Evolutionary conservation across 2,888 invertebrate genomes (phyloP), one percentile per base, ranked within the genome.

Genomic region (Limnephilus lunatus): DNA sequence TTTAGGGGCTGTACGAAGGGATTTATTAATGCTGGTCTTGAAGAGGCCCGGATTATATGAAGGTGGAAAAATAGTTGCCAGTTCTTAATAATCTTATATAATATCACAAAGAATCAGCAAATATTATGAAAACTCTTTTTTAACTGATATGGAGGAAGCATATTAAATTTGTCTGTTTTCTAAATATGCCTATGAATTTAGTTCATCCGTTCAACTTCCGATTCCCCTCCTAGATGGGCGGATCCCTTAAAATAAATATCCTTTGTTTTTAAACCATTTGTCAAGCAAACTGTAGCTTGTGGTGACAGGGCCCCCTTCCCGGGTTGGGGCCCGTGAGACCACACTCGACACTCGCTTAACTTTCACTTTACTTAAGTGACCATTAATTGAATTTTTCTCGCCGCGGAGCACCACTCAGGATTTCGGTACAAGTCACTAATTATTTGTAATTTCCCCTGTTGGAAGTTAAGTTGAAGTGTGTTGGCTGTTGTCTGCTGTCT

Each of bases 211-310:
- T 82, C 32, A 82, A 81, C n/a, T 31, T 39, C 35, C n/a, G 85
- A 30, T 86, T 86, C 44, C 44, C 85, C 44, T 48, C 53, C 14
- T 68, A 68, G 68, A 68, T 30, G 53, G 68, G 87, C 31, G 87
- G 87, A 31, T 31, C 53, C 53, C 68, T 32, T 48, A 53, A 68
- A 53, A 87, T 87, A 87, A 92, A 90, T 82, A 90, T 44, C 83
- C 89, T 44, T 85, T 90, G 87, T 90, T 81, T 90, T 81, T 81
- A 90, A 85, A 92, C 90, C 92, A 92, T 92, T 92, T 87, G 92
- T 92, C 92, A 92, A 92, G 86, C 53, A 80, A 81, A 90, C 53
- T 81, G 89, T 48, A 81, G 89, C 89, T 89, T 92, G 92, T 85
- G 90, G 90, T 86, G 92, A 92, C 92, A 90, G 90, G 90, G 53